Conservation (phyloP, 2,113 vertebrate species). For the Hemiprocne comata region DNA sequence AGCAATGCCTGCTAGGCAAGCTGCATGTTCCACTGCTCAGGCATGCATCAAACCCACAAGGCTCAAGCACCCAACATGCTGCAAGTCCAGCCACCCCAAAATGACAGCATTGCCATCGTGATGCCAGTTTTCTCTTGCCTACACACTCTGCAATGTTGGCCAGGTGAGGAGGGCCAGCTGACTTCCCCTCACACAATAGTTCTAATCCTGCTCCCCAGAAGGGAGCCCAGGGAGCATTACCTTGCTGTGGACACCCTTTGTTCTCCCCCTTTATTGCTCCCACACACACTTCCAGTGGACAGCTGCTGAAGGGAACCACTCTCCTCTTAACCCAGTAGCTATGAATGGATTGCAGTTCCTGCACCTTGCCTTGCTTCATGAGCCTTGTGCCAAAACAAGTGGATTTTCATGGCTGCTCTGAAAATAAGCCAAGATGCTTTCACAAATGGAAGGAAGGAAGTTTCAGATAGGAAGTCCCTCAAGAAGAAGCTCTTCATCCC, state of each 20-base stretch:
- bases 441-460: background rate
- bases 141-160: accelerated
- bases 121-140: background rate
- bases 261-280: background rate
- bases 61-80: accelerated
- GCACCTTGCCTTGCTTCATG: background rate
- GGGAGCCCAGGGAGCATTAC: too few species aligned
- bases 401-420: background rate
- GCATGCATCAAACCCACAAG: accelerated
- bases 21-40: background rate
- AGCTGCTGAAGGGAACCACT: background rate
- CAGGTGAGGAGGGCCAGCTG: background rate
- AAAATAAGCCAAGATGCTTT: background rate
- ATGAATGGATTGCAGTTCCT: background rate
- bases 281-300: background rate
- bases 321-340: background rate
- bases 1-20: background rate
- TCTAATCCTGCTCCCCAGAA: background rate
- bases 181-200: background rate
- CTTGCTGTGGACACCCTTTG: background rate
- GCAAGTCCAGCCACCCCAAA: accelerated
- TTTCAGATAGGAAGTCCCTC: background rate
- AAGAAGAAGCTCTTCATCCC: background rate
- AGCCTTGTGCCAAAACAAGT: background rate
- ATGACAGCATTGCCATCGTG: accelerated